Evolutionary conservation across 2,113 vertebrate genomes (phyloP), one percentile per base, ranked within the genome.

Genomic region (Syngnathus floridae): DNA sequence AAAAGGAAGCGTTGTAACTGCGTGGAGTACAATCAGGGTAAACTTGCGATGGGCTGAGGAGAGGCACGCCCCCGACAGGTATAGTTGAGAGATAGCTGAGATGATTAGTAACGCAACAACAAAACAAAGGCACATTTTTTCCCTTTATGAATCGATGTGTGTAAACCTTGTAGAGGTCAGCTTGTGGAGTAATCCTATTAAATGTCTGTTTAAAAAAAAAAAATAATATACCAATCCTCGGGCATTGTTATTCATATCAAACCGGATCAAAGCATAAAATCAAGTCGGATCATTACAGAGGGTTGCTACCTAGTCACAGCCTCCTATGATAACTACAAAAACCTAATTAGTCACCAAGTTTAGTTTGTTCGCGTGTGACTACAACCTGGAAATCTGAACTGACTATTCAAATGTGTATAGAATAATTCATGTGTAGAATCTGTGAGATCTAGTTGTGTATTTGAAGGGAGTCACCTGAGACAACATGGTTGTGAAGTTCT

Each of bases 391-490:
- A 74, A 49, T 61, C 73, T 81, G 74, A 70, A 71, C 85, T 83
- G 83, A 83, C 79, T 73, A 80, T 82, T 71, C 78, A 75, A 82
- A 82, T 73, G 74, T 85, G 76, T 80, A 84, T 54, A 86, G 67
- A 82, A 75, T 83, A 84, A 77, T 74, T 82, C 11, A 17, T 31
- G 26, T 78, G 38, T 75, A 70, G 74, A 51, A 78, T 83, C 78
- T 81, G 77, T 64, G 66, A 74, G 62, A 78, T 86, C 80, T 81
- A 38, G 76, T 77, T 83, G 71, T 84, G 80, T 78, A 62, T 84
- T 69, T 80, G 71, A 85, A 78, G 79, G 82, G 84, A 84, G 81
- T 87, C 86, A 86, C 90, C 90, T 91, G 90, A 91, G 90, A 90
- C 82, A 38, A 84, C 54, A 65, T 77, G 67, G 78, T 84, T 81